Conservation (phyloP, 2,113 vertebrate species). For the Melanostigma gelatinosum region DNA sequence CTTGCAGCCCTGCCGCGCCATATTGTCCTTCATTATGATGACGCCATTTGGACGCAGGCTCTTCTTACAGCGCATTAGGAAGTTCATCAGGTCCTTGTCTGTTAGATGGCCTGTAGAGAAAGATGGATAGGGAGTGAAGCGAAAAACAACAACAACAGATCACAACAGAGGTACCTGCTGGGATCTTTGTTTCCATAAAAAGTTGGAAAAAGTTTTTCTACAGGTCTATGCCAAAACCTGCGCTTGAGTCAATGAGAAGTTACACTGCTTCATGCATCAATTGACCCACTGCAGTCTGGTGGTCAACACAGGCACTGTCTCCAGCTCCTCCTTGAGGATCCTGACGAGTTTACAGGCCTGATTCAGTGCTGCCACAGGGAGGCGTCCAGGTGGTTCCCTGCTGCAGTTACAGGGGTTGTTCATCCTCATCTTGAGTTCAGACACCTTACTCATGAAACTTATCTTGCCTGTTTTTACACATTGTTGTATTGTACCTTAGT, state of each 20-base stretch:
- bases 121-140: background rate
- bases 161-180: background rate
- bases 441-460: background rate
- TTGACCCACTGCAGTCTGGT: background rate
- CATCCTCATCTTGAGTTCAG: background rate
- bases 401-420: background rate
- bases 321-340: background rate
- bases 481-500: background rate
- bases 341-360: background rate
- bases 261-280: background rate
- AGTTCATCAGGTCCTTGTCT: slow-evolving; percentile 92
- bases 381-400: background rate
- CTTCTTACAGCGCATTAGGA: slow-evolving; percentile 88
- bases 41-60: slow-evolving; percentile 90
- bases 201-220: background rate
- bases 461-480: background rate
- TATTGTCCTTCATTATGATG: slow-evolving; percentile 95
- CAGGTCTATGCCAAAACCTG: background rate
- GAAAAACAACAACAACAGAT: background rate
- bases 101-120: slow-evolving; percentile 88
- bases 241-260: background rate
- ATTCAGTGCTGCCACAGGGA: background rate
- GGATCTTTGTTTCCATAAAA: background rate
- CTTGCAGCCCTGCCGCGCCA: slow-evolving; percentile 91
- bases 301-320: background rate